Evolutionary conservation across 2,797 vertebrate genomes (phyloP), one percentile per base, ranked within the genome.

Genomic region (Cirrhinus molitorella): DNA sequence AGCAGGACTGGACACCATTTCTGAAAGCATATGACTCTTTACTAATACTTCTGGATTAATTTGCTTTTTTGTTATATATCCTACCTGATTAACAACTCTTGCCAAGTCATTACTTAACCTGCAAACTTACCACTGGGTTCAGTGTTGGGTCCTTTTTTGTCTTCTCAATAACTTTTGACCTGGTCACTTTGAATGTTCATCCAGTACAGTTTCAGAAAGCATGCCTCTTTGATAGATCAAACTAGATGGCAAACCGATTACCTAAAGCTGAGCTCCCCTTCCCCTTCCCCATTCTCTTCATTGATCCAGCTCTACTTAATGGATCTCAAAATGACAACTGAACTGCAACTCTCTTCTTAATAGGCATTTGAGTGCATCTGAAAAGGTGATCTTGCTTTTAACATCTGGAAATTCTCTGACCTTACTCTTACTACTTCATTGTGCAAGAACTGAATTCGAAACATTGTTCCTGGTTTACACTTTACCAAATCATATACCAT

Each of bases 311-410:
- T 55, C 13, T 59, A 8, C 8, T 61, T 19, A 57, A 61, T 61
- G 37, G 31, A 43, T 76, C n/a, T 76, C 55, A 75, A 75, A 49
- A 72, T 31, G 68, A 49, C 25, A 72, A 21, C 45, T 72, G 47
- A 72, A 49, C 25, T 72, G 25, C 4, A 72, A 31, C 23, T 19
- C 14, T 49, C 28, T 31, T 10, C 45, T 71, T 47, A 70, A 70
- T 25, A 25, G 23, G 3, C 43, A 28, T 12, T 49, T 71, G 45
- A 31, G 68, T 5, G 7, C 68, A 71, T 49, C 23, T 72, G 5
- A 72, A 19, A 72, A 72, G 45, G 47, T 72, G 9, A 49, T 49
- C 4, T 31, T 72, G 45, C 23, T 31, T 72, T 72, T 31, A 17
- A 71, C 45, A 49, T 19, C 16, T 51, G 10, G 10, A 51, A 51